phyloP scores from a whole-genome alignment of 2,113 vertebrate genomes.

The Lamprotornis superbus region DNA sequence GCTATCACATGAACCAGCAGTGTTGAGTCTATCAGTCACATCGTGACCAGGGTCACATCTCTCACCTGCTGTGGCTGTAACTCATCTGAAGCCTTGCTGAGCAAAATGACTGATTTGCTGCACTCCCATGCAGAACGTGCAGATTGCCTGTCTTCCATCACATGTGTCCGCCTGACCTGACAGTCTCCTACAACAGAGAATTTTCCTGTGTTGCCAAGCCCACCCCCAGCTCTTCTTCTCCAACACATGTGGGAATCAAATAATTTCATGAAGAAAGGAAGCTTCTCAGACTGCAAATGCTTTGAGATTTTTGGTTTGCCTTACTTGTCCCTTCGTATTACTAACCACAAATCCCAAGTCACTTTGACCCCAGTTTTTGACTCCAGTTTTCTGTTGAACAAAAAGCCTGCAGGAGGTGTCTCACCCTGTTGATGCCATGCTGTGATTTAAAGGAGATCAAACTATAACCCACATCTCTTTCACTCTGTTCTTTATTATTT shows the following conservation, averaged over 20 bases:
- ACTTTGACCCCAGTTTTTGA: not conserved
- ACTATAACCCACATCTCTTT: not conserved
- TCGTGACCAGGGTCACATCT: not conserved
- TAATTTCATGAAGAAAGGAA: not conserved
- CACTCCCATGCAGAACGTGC: accelerated
- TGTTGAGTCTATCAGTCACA: not conserved
- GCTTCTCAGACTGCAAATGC: not conserved
- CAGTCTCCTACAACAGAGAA: not conserved
- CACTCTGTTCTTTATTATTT: slow-evolving; percentile 21
- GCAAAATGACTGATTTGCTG: not conserved
- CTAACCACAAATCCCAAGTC: not conserved
- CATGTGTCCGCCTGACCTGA: not conserved
- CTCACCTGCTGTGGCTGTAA: not conserved
- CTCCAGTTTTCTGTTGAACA: not conserved
- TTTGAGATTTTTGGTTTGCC: not conserved
- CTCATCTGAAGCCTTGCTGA: not conserved
- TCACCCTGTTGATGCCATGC: not conserved
- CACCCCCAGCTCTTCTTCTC: not conserved
- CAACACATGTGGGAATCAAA: not conserved
- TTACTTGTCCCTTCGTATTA: not conserved
- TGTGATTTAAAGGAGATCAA: not conserved
- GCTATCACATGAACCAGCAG: not conserved
- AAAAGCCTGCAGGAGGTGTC: not conserved
- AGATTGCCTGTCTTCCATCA: not conserved
- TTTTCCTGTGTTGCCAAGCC: not conserved